Evolutionary conservation across 2,113 vertebrate genomes (phyloP), one percentile per base, ranked within the genome.

Genomic region (Corynorhinus townsendii): DNA sequence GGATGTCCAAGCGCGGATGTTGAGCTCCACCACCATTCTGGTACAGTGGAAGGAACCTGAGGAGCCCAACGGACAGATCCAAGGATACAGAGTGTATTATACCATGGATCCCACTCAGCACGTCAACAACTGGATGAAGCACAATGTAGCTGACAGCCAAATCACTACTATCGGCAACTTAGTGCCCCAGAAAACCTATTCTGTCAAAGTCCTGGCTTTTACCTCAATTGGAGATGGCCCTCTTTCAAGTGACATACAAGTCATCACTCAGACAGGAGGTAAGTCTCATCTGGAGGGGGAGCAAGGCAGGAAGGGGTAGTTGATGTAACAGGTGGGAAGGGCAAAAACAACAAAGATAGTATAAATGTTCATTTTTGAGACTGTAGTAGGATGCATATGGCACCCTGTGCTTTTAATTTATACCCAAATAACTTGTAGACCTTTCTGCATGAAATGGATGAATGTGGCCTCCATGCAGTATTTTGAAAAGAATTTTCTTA

Each of bases 1-100:
- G 68, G 99, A 99, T 45, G 99, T 99, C 33, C 98, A 99, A 75
- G 99, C 99, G 0, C 99, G 99, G 28, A 99, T 99, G 99, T 93
- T 99, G 96, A 99, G 99, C 76, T 98, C 99, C 83, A 99, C 99
- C 59, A 99, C 99, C 22, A 99, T 99, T 83, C 98, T 99, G 90
- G 99, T 99, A 66, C 99, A 99, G 94, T 99, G 99, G 99, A 99
- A 99, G 81, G 99, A 99, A 89, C 99, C 99, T 0, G 99, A 99
- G 84, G 99, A 99, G 93, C 99, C 99, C 0, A 99, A 99, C 43
- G 99, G 99, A 19, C 99, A 99, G 98, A 99, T 99, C 96, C 99
- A 99, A 97, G 99, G 99, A 45, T 99, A 99, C 97, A 98, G 99
- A 96, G 99, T 99, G 33, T 99, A 99, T 98, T 99, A 99, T 82